Evolutionary conservation across 2,888 invertebrate species (phyloP).

Genomic region (Xiphydria camelus): DNA sequence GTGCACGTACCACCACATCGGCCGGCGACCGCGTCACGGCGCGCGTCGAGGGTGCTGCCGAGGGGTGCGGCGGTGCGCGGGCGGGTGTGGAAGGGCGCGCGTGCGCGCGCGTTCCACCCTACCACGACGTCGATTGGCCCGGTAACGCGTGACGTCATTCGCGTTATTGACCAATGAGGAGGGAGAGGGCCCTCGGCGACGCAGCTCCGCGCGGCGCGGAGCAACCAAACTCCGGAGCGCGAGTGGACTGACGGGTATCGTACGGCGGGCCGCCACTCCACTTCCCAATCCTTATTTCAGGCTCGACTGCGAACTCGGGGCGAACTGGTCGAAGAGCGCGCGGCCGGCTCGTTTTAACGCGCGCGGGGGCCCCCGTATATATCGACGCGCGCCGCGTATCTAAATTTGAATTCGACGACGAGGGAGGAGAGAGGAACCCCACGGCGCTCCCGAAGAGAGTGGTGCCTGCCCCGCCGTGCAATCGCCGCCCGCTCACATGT

Average conservation of each 20-base stretch:
- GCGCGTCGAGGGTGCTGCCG: not conserved
- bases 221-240: slow-evolving; percentile 26
- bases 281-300: slow-evolving; percentile 44
- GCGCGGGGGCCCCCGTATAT: slow-evolving; percentile 20
- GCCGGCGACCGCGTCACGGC: not conserved
- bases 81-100: not conserved
- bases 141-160: slow-evolving; percentile 43
- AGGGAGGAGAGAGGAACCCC: slow-evolving; percentile 17
- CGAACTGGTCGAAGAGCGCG: slow-evolving; percentile 40
- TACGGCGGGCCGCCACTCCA: slow-evolving; percentile 13
- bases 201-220: slow-evolving; percentile 23
- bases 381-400: slow-evolving; percentile 29
- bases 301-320: slow-evolving; percentile 39
- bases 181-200: slow-evolving; percentile 23
- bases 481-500: slow-evolving; percentile 13
- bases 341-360: slow-evolving; percentile 33
- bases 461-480: slow-evolving; percentile 4
- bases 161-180: slow-evolving; percentile 44
- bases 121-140: slow-evolving; percentile 29
- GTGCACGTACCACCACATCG: not conserved
- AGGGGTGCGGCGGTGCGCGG: not conserved
- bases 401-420: slow-evolving; percentile 39
- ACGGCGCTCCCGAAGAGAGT: not conserved
- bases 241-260: slow-evolving; percentile 40
- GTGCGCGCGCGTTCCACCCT: not conserved